Percentiles rank a stretch among this genome's conserved stretches.
Conservation (phyloP, 1,140 invertebrate genomes). For the Chrysoperla carnea region DNA sequence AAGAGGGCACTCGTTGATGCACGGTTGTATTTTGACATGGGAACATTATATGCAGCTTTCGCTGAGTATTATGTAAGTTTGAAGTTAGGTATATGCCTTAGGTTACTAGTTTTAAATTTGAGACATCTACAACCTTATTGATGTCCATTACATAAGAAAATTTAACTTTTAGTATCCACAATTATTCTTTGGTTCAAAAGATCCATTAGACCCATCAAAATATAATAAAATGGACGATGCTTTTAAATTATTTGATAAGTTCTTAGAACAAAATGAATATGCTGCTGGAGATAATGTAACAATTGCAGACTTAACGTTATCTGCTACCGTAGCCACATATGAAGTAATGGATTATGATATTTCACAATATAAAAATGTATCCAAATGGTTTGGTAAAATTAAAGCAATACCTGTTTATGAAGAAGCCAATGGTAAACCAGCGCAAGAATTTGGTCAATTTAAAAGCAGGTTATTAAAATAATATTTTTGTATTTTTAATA, state of each 20-base stretch:
- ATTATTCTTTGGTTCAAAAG: constrained; percentile 41
- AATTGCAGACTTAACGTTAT: constrained; percentile 49
- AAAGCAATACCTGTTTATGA: constrained; percentile 54
- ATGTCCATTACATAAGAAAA: too few relatives aligned
- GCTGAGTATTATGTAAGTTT: constrained; percentile 40
- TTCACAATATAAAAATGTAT: constrained; percentile 45
- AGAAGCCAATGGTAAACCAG: constrained; percentile 41
- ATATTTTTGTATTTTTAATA: too few relatives aligned
- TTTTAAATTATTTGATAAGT: constrained; percentile 43
- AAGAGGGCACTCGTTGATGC: constrained; percentile 51
- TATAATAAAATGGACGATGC: constrained; percentile 39
- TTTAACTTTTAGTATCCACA: constrained; percentile 43
- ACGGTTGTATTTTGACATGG: constrained; percentile 56
- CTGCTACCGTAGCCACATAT: constrained; percentile 40
- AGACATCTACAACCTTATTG: too few relatives aligned
- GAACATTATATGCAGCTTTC: constrained; percentile 43
- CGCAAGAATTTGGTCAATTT: too few relatives aligned
- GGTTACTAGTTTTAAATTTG: too few relatives aligned
- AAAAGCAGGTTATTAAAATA: too few relatives aligned
- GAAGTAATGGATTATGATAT: constrained; percentile 47
- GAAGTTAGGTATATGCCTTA: too few relatives aligned
- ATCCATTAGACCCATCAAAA: constrained; percentile 40
- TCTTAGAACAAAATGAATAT: constrained; percentile 43
- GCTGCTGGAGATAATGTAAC: constrained; percentile 49
- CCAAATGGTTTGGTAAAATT: constrained; percentile 47